A percentile compares a stretch with the other conserved stretches of the same genome.
phyloP scores from a whole-genome alignment of 2,888 invertebrate species.

The Plagodis pulveraria region DNA sequence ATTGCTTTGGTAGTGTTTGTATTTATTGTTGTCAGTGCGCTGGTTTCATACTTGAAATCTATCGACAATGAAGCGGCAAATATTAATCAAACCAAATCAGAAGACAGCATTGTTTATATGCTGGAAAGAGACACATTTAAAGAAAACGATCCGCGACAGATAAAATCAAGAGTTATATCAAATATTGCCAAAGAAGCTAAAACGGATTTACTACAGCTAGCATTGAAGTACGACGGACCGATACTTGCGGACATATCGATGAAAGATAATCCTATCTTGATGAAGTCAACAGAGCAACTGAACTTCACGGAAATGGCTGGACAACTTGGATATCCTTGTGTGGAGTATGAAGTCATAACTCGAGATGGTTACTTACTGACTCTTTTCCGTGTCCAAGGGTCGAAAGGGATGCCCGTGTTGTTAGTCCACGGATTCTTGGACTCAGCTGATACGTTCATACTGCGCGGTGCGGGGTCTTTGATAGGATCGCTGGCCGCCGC shows the following conservation, averaged over 20 bases:
- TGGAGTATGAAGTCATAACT: slow-evolving; percentile 38
- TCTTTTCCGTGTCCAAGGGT: slow-evolving; percentile 43
- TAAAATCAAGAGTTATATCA: neutral
- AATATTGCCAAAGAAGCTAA: neutral
- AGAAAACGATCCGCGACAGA: no score
- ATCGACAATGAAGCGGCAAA: neutral
- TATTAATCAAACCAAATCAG: neutral
- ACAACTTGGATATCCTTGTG: slow-evolving; percentile 7
- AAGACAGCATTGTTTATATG: neutral
- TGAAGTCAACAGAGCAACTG: neutral
- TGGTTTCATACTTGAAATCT: slow-evolving; percentile 4
- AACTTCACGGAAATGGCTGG: slow-evolving; percentile 18
- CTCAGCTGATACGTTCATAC: slow-evolving; percentile 44
- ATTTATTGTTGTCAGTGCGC: neutral
- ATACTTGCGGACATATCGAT: neutral
- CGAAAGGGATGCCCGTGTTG: slow-evolving; percentile 36
- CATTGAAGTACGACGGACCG: slow-evolving; percentile 5
- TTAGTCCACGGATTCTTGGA: slow-evolving; percentile 46
- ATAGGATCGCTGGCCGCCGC: slow-evolving; percentile 57
- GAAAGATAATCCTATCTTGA: neutral
- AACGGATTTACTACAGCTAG: neutral
- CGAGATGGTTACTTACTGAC: slow-evolving; percentile 46
- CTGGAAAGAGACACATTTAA: neutral
- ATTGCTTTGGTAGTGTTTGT: slow-evolving; percentile 1
- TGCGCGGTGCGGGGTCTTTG: slow-evolving; percentile 44